A percentile compares a stretch with the other conserved stretches of the same genome.
Conservation (phyloP, 1,140 invertebrate genomes). For the Tetramorium simillimum region DNA sequence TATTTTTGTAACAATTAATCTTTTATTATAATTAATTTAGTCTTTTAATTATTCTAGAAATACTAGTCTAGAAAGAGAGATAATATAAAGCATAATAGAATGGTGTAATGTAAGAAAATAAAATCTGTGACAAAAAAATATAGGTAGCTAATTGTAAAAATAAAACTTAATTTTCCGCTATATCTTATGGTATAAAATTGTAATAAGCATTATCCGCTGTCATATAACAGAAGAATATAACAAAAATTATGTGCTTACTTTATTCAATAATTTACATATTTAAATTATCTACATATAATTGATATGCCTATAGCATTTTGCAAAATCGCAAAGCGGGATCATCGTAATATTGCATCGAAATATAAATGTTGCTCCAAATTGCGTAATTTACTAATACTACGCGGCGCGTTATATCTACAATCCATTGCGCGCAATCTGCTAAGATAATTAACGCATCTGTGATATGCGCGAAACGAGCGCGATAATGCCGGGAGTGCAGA, state of each 20-base stretch:
- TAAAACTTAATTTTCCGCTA: not conserved
- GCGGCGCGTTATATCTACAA: not conserved
- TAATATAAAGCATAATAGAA: not conserved
- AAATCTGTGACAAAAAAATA: not conserved
- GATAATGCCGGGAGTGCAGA: constrained; percentile 22
- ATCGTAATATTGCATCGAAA: not conserved
- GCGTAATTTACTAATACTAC: not conserved
- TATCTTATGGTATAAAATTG: not conserved
- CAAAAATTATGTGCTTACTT: not conserved
- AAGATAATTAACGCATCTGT: constrained; percentile 33
- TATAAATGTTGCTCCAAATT: not conserved
- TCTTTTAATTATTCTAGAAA: not conserved
- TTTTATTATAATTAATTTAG: not conserved
- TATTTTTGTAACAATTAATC: not conserved
- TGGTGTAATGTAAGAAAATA: not conserved
- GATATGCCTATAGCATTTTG: not conserved
- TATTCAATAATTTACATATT: not conserved
- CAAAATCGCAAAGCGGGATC: no score
- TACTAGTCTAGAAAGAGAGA: not conserved
- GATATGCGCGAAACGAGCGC: not conserved
- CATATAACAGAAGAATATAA: not conserved
- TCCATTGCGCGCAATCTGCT: not conserved
- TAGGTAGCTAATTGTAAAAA: not conserved
- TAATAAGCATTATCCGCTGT: not conserved
- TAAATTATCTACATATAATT: not conserved